A percentile compares a stretch with the other conserved stretches of the same genome.
Evolutionary conservation across 1,140 invertebrate species (phyloP).

Genomic region (Tetramorium simillimum): DNA sequence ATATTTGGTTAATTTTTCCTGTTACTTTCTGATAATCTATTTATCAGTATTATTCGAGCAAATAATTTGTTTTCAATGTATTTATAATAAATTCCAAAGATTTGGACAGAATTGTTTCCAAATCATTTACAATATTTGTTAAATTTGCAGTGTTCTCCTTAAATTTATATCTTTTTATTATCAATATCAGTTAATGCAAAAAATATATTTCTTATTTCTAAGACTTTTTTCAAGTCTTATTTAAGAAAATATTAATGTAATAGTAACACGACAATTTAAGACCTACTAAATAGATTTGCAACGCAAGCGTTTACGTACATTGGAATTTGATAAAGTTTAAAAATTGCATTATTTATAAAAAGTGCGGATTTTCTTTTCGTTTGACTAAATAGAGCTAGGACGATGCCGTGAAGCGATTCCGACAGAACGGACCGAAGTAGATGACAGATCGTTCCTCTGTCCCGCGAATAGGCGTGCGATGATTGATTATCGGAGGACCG

Average conservation of each 20-base stretch:
- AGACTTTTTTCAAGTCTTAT: too few relatives aligned
- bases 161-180: neutral
- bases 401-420: slow-evolving; percentile 58
- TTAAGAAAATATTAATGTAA: neutral
- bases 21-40: neutral
- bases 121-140: neutral
- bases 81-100: neutral
- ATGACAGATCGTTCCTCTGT: slow-evolving; percentile 84
- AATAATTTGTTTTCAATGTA: neutral
- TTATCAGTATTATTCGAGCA: neutral
- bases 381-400: slow-evolving; percentile 46
- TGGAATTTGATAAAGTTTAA: slow-evolving; percentile 6
- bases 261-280: too few relatives aligned
- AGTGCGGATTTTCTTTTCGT: neutral
- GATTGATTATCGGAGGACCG: slow-evolving; percentile 80
- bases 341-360: neutral
- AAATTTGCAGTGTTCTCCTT: neutral
- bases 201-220: neutral
- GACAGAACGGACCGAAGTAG: slow-evolving; percentile 75
- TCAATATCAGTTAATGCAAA: neutral
- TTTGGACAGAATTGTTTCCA: neutral
- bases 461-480: slow-evolving; percentile 81
- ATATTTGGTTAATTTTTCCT: neutral
- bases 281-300: too few relatives aligned
- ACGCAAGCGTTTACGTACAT: neutral